These are phyloP conservation scores for Cepaea nemoralis DNA, from an alignment of 1,140 invertebrate genomes.

Conservation along the genomic window DNA sequence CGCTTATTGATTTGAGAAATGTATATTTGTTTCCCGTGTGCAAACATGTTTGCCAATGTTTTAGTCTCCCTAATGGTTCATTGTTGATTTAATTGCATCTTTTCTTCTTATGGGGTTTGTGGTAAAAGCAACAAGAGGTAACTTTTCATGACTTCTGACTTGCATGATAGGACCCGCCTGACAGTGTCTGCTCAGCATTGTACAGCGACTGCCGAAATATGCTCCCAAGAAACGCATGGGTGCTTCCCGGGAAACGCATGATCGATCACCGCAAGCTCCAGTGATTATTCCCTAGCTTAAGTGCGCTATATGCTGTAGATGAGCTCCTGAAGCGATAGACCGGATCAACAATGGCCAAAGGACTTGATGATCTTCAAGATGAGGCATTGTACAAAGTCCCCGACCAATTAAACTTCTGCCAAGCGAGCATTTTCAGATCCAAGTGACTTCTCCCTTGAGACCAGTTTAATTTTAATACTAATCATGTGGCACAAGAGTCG, in stretches of 20 bases:
- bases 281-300: neutral
- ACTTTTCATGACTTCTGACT: neutral
- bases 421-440: neutral
- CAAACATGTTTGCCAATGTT: neutral
- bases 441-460: neutral
- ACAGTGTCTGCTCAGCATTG: neutral
- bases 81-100: neutral
- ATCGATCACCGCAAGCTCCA: neutral
- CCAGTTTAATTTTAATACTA: neutral
- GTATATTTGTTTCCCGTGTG: neutral
- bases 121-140: neutral
- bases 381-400: neutral
- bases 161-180: neutral
- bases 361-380: slow-evolving; percentile 7
- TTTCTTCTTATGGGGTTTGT: neutral
- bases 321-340: neutral
- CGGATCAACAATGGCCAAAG: neutral
- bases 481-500: neutral
- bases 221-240: neutral
- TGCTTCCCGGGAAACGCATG: slow-evolving; percentile 1
- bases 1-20: neutral
- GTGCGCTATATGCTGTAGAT: neutral
- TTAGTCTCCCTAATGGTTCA: neutral
- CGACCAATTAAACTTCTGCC: neutral
- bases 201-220: neutral